Conservation (phyloP, 2,797 vertebrate genomes). For the Sebastes matsubarae region DNA sequence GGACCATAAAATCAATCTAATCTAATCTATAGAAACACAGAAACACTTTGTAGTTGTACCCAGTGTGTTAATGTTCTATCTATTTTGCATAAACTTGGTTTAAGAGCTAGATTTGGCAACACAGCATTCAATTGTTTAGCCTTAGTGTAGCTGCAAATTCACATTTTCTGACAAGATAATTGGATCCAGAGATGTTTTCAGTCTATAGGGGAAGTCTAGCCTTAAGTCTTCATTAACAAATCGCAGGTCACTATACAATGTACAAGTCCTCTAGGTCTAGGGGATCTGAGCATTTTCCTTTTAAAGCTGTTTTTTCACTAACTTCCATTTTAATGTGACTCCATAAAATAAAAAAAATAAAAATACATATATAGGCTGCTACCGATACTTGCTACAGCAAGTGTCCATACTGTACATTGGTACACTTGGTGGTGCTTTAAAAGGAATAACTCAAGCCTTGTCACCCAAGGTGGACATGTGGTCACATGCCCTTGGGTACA, state of each 20-base stretch:
- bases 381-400: not conserved
- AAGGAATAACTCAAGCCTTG: not conserved
- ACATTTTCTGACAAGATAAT: not conserved
- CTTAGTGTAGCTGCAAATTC: not conserved
- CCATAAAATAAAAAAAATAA: not conserved
- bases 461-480: not conserved
- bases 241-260: not conserved
- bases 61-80: not conserved
- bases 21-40: not conserved
- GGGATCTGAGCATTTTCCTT: not conserved
- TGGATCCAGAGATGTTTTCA: not conserved
- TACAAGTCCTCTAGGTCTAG: not conserved
- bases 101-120: not conserved
- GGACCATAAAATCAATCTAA: not conserved
- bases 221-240: not conserved
- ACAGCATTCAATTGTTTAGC: not conserved
- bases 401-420: no score
- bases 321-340: not conserved
- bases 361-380: not conserved
- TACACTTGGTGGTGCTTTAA: not conserved
- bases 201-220: not conserved
- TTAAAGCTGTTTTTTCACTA: not conserved
- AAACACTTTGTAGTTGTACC: not conserved
- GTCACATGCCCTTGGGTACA: not conserved
- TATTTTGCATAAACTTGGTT: no score